Evolutionary conservation across 2,113 vertebrate species (phyloP).

Genomic region (Paramormyrops kingsleyae): DNA sequence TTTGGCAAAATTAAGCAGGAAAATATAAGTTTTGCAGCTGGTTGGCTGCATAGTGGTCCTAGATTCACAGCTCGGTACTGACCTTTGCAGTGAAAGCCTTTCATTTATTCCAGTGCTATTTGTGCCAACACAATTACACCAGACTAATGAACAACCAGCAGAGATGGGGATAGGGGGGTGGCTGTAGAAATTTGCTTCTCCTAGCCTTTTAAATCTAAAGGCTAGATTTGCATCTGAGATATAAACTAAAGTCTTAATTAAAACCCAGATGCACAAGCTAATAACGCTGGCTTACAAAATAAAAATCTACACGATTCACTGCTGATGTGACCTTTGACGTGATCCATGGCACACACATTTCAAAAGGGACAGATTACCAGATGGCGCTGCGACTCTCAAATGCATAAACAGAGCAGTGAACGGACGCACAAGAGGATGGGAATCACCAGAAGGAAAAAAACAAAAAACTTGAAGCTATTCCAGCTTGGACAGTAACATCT

Average conservation of each 20-base stretch:
- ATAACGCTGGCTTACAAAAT: background rate
- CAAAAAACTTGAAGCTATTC: background rate
- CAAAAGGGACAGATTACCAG: background rate
- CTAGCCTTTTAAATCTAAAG: constrained; percentile 39
- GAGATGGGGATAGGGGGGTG: background rate
- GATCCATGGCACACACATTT: background rate
- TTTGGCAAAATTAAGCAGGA: background rate
- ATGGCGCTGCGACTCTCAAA: background rate
- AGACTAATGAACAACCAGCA: constrained; percentile 29
- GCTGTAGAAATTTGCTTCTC: background rate
- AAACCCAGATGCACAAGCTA: constrained; percentile 32
- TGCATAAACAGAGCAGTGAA: background rate
- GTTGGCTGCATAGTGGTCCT: background rate
- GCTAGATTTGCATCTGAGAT: constrained; percentile 45
- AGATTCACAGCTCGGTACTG: background rate
- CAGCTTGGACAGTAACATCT: background rate
- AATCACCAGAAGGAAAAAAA: background rate
- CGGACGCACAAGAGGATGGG: background rate
- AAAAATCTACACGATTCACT: background rate
- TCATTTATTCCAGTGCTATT: constrained; percentile 21
- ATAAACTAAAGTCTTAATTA: constrained; percentile 42
- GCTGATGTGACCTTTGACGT: background rate
- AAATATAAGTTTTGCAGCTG: constrained; percentile 10
- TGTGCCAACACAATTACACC: constrained; percentile 27
- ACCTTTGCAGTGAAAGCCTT: constrained; percentile 40